Evolutionary conservation across 1,140 invertebrate genomes (phyloP).

Genomic region (Apis florea): DNA sequence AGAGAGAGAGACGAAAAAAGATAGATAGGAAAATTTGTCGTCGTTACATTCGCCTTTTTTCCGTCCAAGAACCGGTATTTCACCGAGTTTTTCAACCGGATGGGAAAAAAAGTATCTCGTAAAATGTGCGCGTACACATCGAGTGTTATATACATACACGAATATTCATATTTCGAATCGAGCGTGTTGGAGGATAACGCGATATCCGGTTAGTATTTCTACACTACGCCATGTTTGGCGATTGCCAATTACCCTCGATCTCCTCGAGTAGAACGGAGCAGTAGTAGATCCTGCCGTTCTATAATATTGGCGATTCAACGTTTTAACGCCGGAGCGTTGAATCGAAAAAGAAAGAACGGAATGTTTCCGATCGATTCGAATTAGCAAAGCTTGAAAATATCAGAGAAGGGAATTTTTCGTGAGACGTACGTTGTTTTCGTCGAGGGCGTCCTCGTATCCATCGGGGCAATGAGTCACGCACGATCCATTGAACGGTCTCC

Average conservation of each 20-base stretch:
- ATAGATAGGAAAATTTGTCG: too few relatives aligned
- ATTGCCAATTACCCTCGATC: not conserved
- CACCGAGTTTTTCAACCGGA: too few relatives aligned
- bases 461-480: constrained; percentile 83
- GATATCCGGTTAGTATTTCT: not conserved
- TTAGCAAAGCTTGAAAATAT: too few relatives aligned
- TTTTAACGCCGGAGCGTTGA: constrained; percentile 5
- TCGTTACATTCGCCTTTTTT: too few relatives aligned
- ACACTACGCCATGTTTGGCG: not conserved
- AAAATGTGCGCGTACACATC: too few relatives aligned
- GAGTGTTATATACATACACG: too few relatives aligned
- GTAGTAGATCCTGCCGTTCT: constrained; percentile 1
- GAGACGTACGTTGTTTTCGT: constrained; percentile 62
- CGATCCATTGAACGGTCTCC: constrained; percentile 75
- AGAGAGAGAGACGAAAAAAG: too few relatives aligned
- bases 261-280: constrained; percentile 4
- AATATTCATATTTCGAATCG: too few relatives aligned
- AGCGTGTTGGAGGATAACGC: not conserved
- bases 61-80: too few relatives aligned
- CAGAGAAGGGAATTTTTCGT: too few relatives aligned
- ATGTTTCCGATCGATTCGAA: too few relatives aligned
- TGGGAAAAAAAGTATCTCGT: too few relatives aligned
- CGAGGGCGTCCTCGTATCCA: constrained; percentile 75
- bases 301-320: constrained; percentile 7
- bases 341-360: not conserved